Percentiles rank a stretch among this genome's conserved stretches.
Evolutionary conservation across 2,888 invertebrate genomes (phyloP).

Genomic region (Spisula solida): DNA sequence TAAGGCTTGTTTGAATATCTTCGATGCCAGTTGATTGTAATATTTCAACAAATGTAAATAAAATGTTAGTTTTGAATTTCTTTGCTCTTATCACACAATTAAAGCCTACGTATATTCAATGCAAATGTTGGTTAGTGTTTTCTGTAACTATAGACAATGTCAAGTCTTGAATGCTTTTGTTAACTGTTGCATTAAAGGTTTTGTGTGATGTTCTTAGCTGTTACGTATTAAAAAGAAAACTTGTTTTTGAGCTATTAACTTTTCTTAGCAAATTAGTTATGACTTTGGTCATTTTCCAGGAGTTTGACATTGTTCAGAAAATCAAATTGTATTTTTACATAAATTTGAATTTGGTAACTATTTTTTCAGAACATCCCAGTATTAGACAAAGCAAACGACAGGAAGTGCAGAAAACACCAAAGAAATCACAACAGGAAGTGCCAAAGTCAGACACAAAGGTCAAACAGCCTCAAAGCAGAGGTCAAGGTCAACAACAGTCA

Average conservation of each 20-base stretch:
- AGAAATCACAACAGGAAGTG: constrained; percentile 28
- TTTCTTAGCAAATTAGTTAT: background rate
- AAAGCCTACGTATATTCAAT: too few relatives aligned
- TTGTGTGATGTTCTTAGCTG: background rate
- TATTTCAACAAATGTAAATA: too few relatives aligned
- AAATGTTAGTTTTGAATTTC: too few relatives aligned
- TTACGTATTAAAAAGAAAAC: background rate
- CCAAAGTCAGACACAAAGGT: constrained; percentile 48
- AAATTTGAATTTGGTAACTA: background rate
- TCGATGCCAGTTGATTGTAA: too few relatives aligned
- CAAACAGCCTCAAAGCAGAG: constrained; percentile 27
- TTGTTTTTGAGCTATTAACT: background rate
- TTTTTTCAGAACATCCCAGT: constrained; percentile 35
- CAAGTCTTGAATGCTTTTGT: background rate
- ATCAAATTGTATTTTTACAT: background rate
- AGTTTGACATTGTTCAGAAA: background rate
- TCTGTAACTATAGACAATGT: background rate
- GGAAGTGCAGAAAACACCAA: constrained; percentile 28
- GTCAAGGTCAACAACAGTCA: constrained; percentile 45
- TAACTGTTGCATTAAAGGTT: background rate
- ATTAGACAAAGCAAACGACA: constrained; percentile 28
- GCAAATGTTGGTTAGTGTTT: too few relatives aligned
- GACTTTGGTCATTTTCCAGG: background rate
- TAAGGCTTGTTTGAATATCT: too few relatives aligned
- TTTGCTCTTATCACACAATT: too few relatives aligned